Conservation (phyloP, 2,113 vertebrate species). For the Cryptomyrus ogoouensis region DNA sequence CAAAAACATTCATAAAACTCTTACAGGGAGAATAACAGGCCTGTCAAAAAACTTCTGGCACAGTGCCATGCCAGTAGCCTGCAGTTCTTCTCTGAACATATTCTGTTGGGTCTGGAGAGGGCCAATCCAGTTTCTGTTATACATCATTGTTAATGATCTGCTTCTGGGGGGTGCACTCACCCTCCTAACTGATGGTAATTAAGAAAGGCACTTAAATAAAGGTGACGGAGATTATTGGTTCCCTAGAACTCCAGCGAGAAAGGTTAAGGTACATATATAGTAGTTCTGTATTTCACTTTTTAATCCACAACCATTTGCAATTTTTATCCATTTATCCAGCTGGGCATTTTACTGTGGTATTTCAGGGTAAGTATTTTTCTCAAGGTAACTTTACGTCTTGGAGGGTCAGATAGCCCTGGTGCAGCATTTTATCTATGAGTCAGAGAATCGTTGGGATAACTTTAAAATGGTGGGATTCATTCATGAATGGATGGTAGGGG, state of each 20-base stretch:
- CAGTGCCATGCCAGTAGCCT: neutral
- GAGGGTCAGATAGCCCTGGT: neutral
- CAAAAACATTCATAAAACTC: neutral
- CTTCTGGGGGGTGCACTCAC: neutral
- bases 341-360: neutral
- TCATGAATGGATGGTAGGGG: neutral
- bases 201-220: neutral
- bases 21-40: neutral
- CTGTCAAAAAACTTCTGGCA: neutral
- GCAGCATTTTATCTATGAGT: neutral
- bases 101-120: neutral
- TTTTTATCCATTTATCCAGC: neutral
- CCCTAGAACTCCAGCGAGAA: neutral
- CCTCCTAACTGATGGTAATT: neutral
- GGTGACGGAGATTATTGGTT: neutral
- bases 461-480: neutral
- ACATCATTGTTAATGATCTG: neutral
- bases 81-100: neutral
- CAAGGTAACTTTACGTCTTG: neutral
- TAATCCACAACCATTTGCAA: neutral
- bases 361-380: neutral
- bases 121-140: neutral
- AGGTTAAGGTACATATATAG: neutral
- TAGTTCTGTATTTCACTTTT: neutral
- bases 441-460: neutral